Conservation (phyloP, 2,113 vertebrate genomes). For the Ciconia boyciana region DNA sequence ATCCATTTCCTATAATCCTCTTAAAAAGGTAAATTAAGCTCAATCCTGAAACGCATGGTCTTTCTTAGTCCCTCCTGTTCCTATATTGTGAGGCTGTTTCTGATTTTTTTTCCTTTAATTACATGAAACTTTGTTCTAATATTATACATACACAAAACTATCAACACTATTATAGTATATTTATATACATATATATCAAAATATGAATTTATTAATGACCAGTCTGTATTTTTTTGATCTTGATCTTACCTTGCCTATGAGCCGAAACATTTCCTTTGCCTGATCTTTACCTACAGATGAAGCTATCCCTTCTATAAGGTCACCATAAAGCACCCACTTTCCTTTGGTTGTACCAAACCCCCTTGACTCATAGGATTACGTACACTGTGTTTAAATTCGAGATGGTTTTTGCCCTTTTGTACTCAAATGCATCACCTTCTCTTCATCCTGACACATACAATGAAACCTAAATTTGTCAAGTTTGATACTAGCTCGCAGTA, state of each 20-base stretch:
- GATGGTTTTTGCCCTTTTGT: neutral
- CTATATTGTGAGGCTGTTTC: neutral
- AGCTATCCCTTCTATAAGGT: neutral
- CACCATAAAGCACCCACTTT: neutral
- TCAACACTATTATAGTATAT: neutral
- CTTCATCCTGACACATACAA: neutral
- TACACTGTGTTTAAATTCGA: neutral
- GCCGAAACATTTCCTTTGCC: neutral
- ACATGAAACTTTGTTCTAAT: neutral
- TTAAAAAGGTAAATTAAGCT: slow-evolving; percentile 1
- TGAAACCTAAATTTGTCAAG: neutral
- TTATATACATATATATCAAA: neutral
- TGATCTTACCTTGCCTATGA: neutral
- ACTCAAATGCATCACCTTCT: neutral
- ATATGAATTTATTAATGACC: neutral
- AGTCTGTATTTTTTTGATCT: neutral
- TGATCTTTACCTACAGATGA: neutral
- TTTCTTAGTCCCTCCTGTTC: neutral
- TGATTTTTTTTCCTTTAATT: neutral
- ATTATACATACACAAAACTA: neutral
- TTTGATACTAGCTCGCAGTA: neutral
- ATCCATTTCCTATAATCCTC: neutral
- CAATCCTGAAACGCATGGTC: rapidly evolving
- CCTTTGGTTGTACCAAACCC: neutral
- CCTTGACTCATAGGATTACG: neutral